Percentiles rank a stretch among this genome's conserved stretches.
Evolutionary conservation across 2,113 vertebrate genomes (phyloP).

Genomic region (Eublepharis macularius): DNA sequence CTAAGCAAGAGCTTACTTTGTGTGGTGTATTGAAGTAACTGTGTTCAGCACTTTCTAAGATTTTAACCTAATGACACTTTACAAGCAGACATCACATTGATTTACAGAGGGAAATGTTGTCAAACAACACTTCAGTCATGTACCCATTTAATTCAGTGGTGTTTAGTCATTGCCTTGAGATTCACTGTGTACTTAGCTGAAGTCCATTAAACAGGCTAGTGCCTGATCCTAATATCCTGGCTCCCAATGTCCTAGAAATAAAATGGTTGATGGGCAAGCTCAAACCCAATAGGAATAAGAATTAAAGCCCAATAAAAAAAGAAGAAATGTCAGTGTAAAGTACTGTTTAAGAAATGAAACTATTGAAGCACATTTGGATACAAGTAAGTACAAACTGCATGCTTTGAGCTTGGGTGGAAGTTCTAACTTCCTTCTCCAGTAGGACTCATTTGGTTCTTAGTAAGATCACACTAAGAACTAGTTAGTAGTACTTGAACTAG

Average conservation of each 20-base stretch:
- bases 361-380: constrained; percentile 11
- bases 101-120: neutral
- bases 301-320: constrained; percentile 32
- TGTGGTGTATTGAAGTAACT: neutral
- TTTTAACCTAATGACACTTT: neutral
- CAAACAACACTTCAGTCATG: neutral
- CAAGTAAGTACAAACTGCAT: constrained; percentile 39
- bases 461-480: constrained; percentile 54
- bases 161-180: neutral
- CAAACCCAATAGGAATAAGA: constrained; percentile 13
- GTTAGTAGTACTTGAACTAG: constrained; percentile 55
- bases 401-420: neutral
- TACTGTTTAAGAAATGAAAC: constrained; percentile 25
- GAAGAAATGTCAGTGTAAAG: neutral
- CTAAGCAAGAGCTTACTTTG: neutral
- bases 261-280: neutral
- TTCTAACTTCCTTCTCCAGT: constrained; percentile 53
- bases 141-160: neutral
- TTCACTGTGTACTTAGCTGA: neutral
- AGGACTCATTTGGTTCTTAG: constrained; percentile 65
- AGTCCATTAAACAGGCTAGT: neutral
- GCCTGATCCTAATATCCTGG: neutral
- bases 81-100: neutral
- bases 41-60: neutral
- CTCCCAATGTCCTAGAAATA: neutral